phyloP scores from a whole-genome alignment of 2,797 vertebrate genomes.

The Salarias fasciatus region DNA sequence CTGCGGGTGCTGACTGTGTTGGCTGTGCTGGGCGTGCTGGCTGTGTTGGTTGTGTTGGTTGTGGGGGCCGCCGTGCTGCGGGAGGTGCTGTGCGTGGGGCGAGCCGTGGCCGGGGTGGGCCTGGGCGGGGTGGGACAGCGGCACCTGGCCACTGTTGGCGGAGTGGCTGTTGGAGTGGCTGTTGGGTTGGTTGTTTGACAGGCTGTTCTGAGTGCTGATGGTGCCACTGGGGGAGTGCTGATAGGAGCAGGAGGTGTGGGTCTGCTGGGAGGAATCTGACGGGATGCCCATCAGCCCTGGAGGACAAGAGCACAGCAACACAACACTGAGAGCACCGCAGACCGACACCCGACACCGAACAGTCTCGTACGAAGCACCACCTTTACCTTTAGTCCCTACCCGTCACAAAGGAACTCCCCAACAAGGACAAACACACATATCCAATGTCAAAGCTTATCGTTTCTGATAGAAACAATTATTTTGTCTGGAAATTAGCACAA shows the following conservation, averaged over 20 bases:
- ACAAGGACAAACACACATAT: no score
- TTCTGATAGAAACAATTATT: no score
- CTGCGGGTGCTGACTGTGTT: conserved; percentile 68
- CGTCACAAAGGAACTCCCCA: no score
- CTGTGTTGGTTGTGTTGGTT: conserved; percentile 79
- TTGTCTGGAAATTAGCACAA: no score
- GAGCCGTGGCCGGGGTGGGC: conserved; percentile 84
- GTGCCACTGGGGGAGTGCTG: conserved; percentile 91
- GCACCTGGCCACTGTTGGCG: conserved; percentile 86
- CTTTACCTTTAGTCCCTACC: no score
- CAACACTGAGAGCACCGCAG: no score
- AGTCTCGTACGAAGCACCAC: no score
- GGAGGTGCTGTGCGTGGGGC: conserved; percentile 84
- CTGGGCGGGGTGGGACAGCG: conserved; percentile 87
- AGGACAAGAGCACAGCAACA: conserved; percentile 35
- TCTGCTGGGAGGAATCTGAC: conserved; percentile 89
- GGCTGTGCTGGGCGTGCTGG: conserved; percentile 73
- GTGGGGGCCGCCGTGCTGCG: conserved; percentile 83
- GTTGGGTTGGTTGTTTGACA: conserved; percentile 88
- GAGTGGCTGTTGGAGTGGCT: conserved; percentile 87
- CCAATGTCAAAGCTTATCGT: no score
- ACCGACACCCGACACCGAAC: no score
- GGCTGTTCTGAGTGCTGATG: conserved; percentile 90
- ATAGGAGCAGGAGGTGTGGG: conserved; percentile 93
- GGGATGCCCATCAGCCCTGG: conserved; percentile 91